These are phyloP conservation scores for Dufourea novaeangliae DNA, from an alignment of 1,140 invertebrate genomes.

Conservation along the genomic window DNA sequence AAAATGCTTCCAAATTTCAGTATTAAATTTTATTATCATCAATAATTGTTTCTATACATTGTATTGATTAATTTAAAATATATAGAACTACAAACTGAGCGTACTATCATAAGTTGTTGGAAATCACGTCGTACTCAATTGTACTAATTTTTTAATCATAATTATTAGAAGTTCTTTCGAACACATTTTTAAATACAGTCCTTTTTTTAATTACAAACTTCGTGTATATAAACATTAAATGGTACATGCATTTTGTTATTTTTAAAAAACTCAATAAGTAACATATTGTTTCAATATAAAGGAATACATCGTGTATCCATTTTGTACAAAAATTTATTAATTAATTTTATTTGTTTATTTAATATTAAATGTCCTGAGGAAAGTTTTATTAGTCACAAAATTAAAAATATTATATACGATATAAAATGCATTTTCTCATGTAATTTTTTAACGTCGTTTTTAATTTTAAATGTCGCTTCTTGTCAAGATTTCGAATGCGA, in stretches of 20 bases:
- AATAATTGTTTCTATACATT: background rate
- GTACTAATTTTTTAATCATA: background rate
- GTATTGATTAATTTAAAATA: background rate
- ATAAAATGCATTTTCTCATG: background rate
- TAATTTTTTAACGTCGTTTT: background rate
- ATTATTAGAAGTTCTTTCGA: background rate
- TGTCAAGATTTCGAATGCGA: background rate
- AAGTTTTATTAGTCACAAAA: conserved; percentile 12
- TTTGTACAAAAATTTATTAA: background rate
- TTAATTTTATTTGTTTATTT: background rate
- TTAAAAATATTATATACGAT: background rate
- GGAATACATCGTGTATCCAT: background rate
- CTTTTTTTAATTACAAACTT: background rate
- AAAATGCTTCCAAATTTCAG: background rate
- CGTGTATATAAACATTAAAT: background rate
- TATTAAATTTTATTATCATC: conserved; percentile 13
- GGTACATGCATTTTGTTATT: background rate
- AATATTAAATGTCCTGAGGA: background rate
- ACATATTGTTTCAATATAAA: background rate
- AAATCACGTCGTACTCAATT: background rate
- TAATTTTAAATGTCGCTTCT: background rate
- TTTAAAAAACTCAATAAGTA: background rate
- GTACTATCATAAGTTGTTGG: background rate
- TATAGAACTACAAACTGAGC: background rate
- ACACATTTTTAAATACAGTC: background rate